A percentile compares a stretch with the other conserved stretches of the same genome.
Conservation (phyloP, 1,140 invertebrate genomes). For the Brachystomella parvula region DNA sequence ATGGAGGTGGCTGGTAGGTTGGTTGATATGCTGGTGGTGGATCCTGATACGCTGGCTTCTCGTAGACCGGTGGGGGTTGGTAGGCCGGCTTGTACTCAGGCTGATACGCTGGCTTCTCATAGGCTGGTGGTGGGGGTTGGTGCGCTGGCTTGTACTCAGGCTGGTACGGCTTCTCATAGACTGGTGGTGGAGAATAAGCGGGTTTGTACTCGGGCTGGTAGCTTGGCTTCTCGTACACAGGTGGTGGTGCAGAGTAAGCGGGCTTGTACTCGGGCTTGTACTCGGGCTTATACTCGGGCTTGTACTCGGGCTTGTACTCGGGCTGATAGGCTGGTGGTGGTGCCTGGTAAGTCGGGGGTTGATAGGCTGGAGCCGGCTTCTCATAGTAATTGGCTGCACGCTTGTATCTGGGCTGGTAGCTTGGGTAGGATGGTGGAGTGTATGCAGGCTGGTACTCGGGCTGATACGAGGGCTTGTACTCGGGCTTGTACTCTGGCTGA, state of each 20-base stretch:
- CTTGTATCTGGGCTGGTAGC: slow-evolving; percentile 7
- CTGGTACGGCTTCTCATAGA: slow-evolving; percentile 15
- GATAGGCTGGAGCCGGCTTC: too few relatives aligned
- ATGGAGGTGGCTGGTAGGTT: slow-evolving; percentile 15
- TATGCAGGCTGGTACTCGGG: background rate
- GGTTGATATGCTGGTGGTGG: slow-evolving; percentile 12
- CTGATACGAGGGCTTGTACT: slow-evolving; percentile 1
- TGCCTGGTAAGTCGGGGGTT: slow-evolving; percentile 6
- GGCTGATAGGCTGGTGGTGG: background rate
- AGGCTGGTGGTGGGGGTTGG: slow-evolving; percentile 17
- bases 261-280: background rate
- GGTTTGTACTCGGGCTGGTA: slow-evolving; percentile 7
- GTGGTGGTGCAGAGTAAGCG: background rate
- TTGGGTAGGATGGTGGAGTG: slow-evolving; percentile 17
- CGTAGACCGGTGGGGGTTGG: slow-evolving; percentile 15
- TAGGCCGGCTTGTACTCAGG: background rate
- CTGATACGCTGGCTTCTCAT: slow-evolving; percentile 1
- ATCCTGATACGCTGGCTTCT: slow-evolving; percentile 2
- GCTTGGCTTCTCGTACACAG: background rate
- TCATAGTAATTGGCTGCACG: background rate
- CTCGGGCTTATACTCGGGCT: slow-evolving; percentile 1
- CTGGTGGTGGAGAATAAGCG: slow-evolving; percentile 17
- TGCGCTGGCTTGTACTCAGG: slow-evolving; percentile 8
- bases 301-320: background rate
- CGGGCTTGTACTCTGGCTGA: slow-evolving; percentile 5